These are phyloP conservation scores for Opisthocomus hoazin DNA, from an alignment of 2,113 vertebrate genomes.

Conservation along the genomic window DNA sequence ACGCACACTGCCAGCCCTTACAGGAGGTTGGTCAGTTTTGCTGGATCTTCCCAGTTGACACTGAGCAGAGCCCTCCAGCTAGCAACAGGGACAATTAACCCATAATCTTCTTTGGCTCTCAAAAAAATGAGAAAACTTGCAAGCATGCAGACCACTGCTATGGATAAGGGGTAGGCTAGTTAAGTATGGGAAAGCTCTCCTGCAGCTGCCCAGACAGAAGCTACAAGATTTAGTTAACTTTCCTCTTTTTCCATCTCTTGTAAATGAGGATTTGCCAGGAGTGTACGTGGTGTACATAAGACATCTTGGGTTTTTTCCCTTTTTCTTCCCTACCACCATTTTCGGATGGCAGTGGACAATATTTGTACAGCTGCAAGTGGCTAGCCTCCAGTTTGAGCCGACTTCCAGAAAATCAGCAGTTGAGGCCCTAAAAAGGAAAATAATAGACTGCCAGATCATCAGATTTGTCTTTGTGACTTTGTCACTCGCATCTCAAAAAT, in stretches of 20 bases:
- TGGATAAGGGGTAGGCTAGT: neutral
- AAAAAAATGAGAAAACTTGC: neutral
- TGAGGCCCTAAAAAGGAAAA: neutral
- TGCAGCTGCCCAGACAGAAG: neutral
- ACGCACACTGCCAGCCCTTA: neutral
- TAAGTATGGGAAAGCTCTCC: neutral
- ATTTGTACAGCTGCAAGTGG: neutral
- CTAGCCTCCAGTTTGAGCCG: neutral
- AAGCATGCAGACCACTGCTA: neutral
- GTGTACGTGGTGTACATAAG: fast-evolving
- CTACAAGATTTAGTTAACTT: neutral
- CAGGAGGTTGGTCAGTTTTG: neutral
- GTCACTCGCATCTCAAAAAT: neutral
- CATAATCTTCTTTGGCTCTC: neutral
- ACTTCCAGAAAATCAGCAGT: neutral
- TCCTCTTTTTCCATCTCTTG: neutral
- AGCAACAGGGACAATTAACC: neutral
- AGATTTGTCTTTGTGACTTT: neutral
- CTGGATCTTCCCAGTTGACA: neutral
- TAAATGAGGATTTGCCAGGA: neutral
- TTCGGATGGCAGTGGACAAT: neutral
- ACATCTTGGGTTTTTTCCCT: fast-evolving
- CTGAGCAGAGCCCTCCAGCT: neutral
- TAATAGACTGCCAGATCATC: neutral
- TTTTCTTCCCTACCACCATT: neutral